Base-by-base conservation (phyloP, 2,113 vertebrate species). In the Strix aluco region DNA sequence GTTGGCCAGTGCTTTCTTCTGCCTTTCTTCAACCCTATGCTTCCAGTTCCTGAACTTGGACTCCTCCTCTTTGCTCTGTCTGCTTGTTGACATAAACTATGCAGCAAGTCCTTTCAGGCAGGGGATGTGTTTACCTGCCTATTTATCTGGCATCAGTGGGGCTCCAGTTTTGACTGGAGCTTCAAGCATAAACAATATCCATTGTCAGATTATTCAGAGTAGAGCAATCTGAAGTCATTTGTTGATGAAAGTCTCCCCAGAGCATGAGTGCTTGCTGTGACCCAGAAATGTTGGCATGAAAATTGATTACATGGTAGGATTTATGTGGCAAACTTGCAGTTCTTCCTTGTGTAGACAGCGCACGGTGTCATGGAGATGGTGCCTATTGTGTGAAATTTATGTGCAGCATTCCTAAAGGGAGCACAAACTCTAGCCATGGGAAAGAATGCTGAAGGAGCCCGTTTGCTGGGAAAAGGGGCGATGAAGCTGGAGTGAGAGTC, bases 171-270 rank as follows among this genome's bases (percentile, higher is more conserved):
- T 89, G 77, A 81, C 49, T 77, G 86, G 47, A 4, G 2, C 70
- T 79, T 80, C 70, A 79, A 86, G 78, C 70, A 71, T 61, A 88
- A 95, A 85, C 88, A 92, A 83, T 82, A 95, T 70, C 74, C 34
- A 55, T 78, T 91, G 91, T 96, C 81, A 88, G 40, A 73, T 91
- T 73, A 87, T 94, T 97, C 78, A 73, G 84, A 94, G 44, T 55
- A 47, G 47, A 94, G 92, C 27, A 40, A 34, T 92, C 81, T 88
- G 62, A 94, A 94, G 84, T 90, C 42, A 88, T 89, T 95, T 90
- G 91, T 46, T 94, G 94, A 88, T 90, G 93, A 97, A 96, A 94
- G 84, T 70, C 62, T 96, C 77, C 74, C 71, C 78, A 86, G 62
- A 97, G 92, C 74, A 67, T 6, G 82, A 62, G 70, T 70, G 70